Percentiles rank a stretch among this genome's conserved stretches.
Conservation (phyloP, 1,140 invertebrate genomes). For the Tetramorium alpestre region DNA sequence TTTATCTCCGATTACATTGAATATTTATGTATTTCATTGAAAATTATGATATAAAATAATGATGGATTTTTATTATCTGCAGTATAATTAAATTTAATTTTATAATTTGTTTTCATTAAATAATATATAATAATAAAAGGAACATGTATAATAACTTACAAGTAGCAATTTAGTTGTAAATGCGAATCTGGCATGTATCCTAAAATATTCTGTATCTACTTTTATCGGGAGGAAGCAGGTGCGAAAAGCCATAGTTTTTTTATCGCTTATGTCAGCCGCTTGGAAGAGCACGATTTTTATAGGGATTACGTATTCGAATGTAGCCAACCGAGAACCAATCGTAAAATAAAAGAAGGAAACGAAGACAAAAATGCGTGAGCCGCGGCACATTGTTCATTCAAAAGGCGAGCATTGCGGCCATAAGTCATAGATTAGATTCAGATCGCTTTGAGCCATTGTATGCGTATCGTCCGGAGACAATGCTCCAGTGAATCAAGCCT, state of each 20-base stretch:
- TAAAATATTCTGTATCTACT: neutral
- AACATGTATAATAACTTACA: neutral
- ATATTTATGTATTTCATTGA: neutral
- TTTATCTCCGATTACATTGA: neutral
- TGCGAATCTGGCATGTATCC: neutral
- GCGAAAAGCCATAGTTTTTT: neutral
- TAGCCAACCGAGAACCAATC: conserved; percentile 32
- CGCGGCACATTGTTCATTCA: conserved; percentile 75
- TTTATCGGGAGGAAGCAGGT: neutral
- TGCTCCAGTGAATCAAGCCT: conserved; percentile 78
- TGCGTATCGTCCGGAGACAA: conserved; percentile 78
- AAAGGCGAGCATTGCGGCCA: conserved; percentile 67
- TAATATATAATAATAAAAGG: neutral
- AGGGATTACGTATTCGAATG: neutral
- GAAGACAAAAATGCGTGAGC: conserved; percentile 42
- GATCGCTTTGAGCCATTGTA: conserved; percentile 79
- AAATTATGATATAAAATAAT: neutral
- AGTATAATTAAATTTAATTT: neutral
- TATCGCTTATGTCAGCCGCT: neutral
- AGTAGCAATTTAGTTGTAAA: neutral
- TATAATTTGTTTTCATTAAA: neutral
- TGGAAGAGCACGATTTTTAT: neutral
- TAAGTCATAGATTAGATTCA: conserved; percentile 80
- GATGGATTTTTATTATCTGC: neutral
- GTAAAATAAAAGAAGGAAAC: conserved; percentile 41